These are phyloP conservation scores for Alviniconcha strummeri DNA, from an alignment of 2,888 invertebrate genomes.

Conservation along the genomic window DNA sequence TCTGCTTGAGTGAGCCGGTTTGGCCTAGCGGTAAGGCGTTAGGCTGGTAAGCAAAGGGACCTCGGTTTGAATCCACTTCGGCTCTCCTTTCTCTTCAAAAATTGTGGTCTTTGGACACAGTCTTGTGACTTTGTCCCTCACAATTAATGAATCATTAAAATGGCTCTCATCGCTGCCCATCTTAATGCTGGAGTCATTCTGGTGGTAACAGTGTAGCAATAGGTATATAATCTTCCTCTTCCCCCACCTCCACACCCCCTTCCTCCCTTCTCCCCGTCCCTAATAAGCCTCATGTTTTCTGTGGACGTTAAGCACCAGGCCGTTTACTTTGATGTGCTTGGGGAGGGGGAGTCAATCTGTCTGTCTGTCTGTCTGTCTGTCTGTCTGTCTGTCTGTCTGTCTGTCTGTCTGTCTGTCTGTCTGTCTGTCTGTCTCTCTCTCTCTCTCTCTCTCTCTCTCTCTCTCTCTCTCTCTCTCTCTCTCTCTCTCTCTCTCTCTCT, in stretches of 20 bases:
- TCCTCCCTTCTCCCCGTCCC: neutral
- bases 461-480: neutral
- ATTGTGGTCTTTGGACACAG: neutral
- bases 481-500: neutral
- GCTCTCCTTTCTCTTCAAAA: neutral
- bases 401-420: neutral
- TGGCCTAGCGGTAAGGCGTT: too few species aligned
- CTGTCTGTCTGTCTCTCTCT: neutral
- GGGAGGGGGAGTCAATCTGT: neutral
- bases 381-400: neutral
- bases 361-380: neutral
- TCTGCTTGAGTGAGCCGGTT: too few species aligned
- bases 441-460: neutral
- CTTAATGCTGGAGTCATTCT: too few species aligned
- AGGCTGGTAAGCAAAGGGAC: too few species aligned
- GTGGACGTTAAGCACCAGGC: too few species aligned
- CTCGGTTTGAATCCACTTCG: neutral
- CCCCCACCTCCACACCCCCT: conserved; percentile 5
- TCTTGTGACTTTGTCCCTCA: neutral
- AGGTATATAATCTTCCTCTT: neutral
- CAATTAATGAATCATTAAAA: too few species aligned
- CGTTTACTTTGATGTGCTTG: too few species aligned
- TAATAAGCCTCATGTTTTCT: too few species aligned
- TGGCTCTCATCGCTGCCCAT: too few species aligned
- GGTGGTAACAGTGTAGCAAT: too few species aligned